These are phyloP conservation scores for Tonatia bakeri DNA, from an alignment of 2,113 vertebrate genomes.

Conservation along the genomic window DNA sequence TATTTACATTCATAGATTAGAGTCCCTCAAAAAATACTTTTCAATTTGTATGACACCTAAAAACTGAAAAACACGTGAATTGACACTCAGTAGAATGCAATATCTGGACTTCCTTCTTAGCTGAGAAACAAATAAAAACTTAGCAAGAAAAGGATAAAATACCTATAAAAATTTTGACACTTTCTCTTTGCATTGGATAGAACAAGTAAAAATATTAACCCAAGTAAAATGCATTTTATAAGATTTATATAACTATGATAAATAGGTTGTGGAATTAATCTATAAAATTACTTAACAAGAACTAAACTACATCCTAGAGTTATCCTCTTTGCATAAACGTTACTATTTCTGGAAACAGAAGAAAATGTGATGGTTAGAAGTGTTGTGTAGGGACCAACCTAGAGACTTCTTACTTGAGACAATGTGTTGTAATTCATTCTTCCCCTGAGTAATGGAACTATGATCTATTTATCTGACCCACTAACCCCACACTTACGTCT, in stretches of 20 bases:
- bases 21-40: background rate
- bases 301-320: background rate
- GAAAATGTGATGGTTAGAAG: background rate
- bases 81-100: background rate
- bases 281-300: background rate
- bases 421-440: background rate
- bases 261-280: background rate
- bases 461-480: background rate
- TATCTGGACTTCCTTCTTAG: background rate
- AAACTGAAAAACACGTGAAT: background rate
- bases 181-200: background rate
- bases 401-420: background rate
- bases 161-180: background rate
- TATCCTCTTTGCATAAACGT: background rate
- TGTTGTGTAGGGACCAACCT: background rate
- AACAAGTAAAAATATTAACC: background rate
- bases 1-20: constrained; percentile 3
- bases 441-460: background rate
- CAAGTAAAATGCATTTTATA: background rate
- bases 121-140: background rate
- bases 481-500: background rate
- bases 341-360: constrained; percentile 25
- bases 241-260: background rate
- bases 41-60: background rate
- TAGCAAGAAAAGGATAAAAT: constrained; percentile 4